phyloP scores from a whole-genome alignment of 2,797 vertebrate genomes.

The Cephalopachus bancanus region DNA sequence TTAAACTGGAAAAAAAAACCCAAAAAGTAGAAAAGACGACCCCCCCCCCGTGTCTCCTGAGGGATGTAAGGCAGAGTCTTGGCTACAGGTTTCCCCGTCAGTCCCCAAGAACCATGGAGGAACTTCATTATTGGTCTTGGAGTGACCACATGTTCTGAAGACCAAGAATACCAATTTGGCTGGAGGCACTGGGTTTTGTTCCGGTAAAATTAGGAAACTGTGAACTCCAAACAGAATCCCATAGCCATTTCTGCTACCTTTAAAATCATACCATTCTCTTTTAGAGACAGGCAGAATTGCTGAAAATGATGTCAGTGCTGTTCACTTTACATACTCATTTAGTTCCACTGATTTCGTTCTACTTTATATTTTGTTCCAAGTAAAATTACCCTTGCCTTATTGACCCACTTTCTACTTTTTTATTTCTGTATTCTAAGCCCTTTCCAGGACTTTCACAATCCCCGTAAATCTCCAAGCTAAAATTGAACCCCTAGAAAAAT shows the following conservation, averaged over 20 bases:
- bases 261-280: not conserved
- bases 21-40: not conserved
- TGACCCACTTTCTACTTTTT: not conserved
- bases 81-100: not conserved
- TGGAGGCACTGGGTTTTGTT: not conserved
- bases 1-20: not conserved
- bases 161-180: not conserved
- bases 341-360: not conserved
- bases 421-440: not conserved
- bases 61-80: not conserved
- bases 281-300: not conserved
- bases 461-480: not conserved
- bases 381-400: not conserved
- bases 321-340: not conserved
- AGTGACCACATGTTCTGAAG: not conserved
- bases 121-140: not conserved
- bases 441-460: not conserved
- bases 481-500: not conserved
- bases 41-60: not conserved
- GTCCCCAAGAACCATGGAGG: not conserved
- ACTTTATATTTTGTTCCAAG: slow-evolving; percentile 3
- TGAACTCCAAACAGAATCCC: not conserved
- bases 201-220: not conserved
- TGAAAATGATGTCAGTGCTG: not conserved
- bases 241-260: not conserved